Base-by-base conservation (phyloP, 2,113 vertebrate genomes). In the Lamprotornis superbus region DNA sequence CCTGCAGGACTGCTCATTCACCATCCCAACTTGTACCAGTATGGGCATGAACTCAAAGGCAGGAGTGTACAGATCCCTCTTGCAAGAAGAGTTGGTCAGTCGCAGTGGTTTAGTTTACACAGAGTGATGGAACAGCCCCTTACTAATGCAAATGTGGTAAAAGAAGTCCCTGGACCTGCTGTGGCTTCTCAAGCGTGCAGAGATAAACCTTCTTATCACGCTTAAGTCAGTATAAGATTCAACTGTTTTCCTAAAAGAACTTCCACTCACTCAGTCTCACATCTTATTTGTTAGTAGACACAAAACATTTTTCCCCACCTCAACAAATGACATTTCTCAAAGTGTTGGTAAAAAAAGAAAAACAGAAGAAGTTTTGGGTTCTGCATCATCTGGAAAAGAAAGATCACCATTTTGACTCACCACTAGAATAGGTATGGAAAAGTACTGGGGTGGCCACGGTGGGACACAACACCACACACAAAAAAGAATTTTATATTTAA, bases 121-220 rank as follows among this genome's bases (percentile, higher is more conserved):
- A 4, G 24, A 75, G 40, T 9, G 52, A 88, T 44, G 15, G 70
- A 92, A 47, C 30, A 92, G 65, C 12, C 46, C 37, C 35, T 83
- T 86, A 91, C 30, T 65, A 55, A 94, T 68, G 91, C 78, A 92
- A 90, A 93, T 78, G 39, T 30, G 21, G 21, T 53, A 69, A 47
- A 15, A 49, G 30, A 56, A 90, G 76, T 64, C 12, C 6, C 27
- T 55, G 30, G 57, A 88, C 47, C 61, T 56, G n/a, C 75, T 76
- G 31, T 4, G 11, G 49, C 83, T 93, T 93, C 83, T 95, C 89
- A 64, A 83, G 40, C 73, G 53, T 69, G 67, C 67, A 80, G 37
- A 94, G 67, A 88, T 88, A 92, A 94, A 63, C 61, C 49, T 44
- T 39, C 16, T 90, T 90, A 94, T 93, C 79, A 83, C 42, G 50